Percentiles rank a stretch among this genome's conserved stretches.
Conservation (phyloP, 2,113 vertebrate genomes). For the Microtus pennsylvanicus region DNA sequence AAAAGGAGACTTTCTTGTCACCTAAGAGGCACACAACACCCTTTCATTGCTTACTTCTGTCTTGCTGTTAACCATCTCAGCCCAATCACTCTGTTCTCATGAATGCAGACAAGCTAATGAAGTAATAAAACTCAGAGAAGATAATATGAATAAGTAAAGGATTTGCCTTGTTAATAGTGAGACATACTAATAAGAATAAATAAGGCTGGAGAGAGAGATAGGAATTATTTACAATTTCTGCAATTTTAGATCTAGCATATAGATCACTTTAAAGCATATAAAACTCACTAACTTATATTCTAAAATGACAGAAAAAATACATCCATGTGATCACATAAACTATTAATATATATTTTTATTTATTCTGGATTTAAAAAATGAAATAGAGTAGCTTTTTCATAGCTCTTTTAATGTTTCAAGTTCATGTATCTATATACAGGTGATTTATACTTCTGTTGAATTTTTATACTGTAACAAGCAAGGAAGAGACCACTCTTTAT, state of each 20-base stretch:
- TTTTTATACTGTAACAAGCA: conserved; percentile 41
- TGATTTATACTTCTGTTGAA: conserved; percentile 36
- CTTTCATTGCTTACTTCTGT: background rate
- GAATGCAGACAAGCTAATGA: background rate
- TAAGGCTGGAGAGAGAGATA: background rate
- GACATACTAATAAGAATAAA: background rate
- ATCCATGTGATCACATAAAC: background rate
- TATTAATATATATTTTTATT: background rate
- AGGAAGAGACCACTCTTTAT: background rate
- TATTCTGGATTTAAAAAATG: conserved; percentile 30
- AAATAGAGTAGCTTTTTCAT: conserved; percentile 1
- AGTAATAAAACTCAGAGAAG: background rate
- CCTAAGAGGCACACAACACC: background rate
- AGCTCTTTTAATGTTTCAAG: conserved; percentile 55
- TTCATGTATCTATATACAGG: background rate
- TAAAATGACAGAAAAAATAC: background rate
- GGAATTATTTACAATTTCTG: background rate
- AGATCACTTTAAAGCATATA: background rate
- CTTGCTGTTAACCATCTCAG: background rate
- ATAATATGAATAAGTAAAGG: background rate
- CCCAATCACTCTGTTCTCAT: background rate
- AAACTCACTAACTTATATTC: background rate
- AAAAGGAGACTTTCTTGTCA: background rate
- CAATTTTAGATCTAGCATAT: background rate
- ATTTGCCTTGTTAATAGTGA: background rate